A percentile compares a stretch with the other conserved stretches of the same genome.
Conservation (phyloP, 1,140 invertebrate genomes). For the Streblospio benedicti region DNA sequence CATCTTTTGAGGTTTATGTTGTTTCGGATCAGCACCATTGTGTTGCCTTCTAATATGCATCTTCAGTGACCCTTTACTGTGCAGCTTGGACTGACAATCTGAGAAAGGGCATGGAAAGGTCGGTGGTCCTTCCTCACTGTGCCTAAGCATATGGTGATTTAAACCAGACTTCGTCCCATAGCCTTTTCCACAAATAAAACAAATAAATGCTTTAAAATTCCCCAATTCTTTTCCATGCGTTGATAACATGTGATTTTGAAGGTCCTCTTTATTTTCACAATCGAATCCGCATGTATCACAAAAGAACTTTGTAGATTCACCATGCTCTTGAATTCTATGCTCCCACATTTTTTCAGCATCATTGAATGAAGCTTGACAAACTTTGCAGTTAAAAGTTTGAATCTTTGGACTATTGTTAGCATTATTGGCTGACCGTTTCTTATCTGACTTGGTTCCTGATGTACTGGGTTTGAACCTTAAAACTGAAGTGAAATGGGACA, state of each 20-base stretch:
- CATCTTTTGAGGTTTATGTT: too few species aligned
- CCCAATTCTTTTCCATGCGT: constrained; percentile 15
- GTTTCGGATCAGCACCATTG: too few species aligned
- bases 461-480: too few species aligned
- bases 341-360: constrained; percentile 4
- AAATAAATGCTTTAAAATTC: constrained; percentile 8
- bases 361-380: neutral
- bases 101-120: neutral
- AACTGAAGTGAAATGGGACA: too few species aligned
- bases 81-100: neutral
- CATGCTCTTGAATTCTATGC: neutral
- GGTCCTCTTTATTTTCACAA: neutral
- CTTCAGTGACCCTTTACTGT: constrained; percentile 5
- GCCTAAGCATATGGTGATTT: constrained; percentile 7
- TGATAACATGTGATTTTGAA: constrained; percentile 11
- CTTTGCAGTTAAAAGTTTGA: constrained; percentile 6
- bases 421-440: too few species aligned
- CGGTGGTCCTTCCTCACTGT: constrained; percentile 11
- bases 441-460: too few species aligned
- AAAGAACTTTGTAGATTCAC: neutral
- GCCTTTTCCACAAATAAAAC: constrained; percentile 12
- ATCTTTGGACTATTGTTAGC: too few species aligned
- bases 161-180: neutral
- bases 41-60: constrained; percentile 3
- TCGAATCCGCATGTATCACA: constrained; percentile 8